phyloP scores from a whole-genome alignment of 1,140 invertebrate species.

The Drosophila baimaii region DNA sequence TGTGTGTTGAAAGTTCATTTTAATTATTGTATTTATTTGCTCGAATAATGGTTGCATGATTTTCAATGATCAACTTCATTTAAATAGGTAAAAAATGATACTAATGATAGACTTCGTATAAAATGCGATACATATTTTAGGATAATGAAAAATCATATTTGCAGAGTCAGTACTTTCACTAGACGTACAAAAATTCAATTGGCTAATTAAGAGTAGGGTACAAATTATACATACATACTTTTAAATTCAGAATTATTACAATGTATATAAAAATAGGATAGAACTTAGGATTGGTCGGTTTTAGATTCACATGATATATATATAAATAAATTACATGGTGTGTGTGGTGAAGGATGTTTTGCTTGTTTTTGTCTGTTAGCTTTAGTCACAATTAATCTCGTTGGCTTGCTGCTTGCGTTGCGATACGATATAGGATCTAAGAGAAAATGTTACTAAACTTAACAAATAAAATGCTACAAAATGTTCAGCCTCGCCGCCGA shows the following conservation, averaged over 20 bases:
- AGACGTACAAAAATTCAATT: slow-evolving; percentile 72
- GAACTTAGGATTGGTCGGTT: slow-evolving; percentile 36
- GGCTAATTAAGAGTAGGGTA: slow-evolving; percentile 68
- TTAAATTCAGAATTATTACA: slow-evolving; percentile 52
- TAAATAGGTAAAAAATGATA: slow-evolving; percentile 55
- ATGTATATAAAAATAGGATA: slow-evolving; percentile 40
- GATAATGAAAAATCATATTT: slow-evolving; percentile 42
- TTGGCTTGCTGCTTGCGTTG: slow-evolving; percentile 60
- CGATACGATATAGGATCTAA: slow-evolving; percentile 63
- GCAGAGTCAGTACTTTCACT: slow-evolving; percentile 58
- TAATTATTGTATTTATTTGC: slow-evolving; percentile 64
- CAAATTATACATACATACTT: slow-evolving; percentile 43
- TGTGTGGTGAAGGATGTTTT: slow-evolving; percentile 24
- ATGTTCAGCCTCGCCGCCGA: slow-evolving; percentile 74
- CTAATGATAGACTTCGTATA: slow-evolving; percentile 23
- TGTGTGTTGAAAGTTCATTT: slow-evolving; percentile 47
- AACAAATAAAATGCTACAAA: slow-evolving; percentile 82
- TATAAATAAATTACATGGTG: slow-evolving; percentile 53
- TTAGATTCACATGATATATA: slow-evolving; percentile 41
- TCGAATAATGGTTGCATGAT: slow-evolving; percentile 57
- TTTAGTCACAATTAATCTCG: slow-evolving; percentile 78
- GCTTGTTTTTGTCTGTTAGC: slow-evolving; percentile 50
- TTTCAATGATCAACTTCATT: slow-evolving; percentile 44
- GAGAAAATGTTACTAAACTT: slow-evolving; percentile 76
- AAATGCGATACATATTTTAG: slow-evolving; percentile 43